A percentile compares a stretch with the other conserved stretches of the same genome.
Evolutionary conservation across 2,888 invertebrate species (phyloP).

Genomic region (Thyatira batis): DNA sequence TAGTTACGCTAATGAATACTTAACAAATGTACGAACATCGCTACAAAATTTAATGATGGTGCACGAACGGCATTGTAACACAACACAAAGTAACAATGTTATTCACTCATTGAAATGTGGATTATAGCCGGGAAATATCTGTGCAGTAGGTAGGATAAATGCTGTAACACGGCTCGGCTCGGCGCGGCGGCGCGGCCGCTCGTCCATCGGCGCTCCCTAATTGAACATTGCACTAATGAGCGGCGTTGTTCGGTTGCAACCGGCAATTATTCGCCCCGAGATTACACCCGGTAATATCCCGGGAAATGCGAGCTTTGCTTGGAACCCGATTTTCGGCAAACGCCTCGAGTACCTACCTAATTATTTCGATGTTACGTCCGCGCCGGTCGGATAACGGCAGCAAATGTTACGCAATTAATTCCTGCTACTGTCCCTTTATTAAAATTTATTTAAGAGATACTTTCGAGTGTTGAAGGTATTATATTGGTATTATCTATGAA

Average conservation of each 20-base stretch:
- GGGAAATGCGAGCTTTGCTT: constrained; percentile 59
- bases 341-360: constrained; percentile 39
- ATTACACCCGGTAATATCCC: constrained; percentile 67
- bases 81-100: constrained; percentile 39
- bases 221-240: constrained; percentile 81
- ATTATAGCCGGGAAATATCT: constrained; percentile 30
- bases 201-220: constrained; percentile 66
- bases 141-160: constrained; percentile 37
- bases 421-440: background rate
- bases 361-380: constrained; percentile 34
- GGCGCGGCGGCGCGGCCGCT: constrained; percentile 18
- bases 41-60: background rate
- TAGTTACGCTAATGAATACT: background rate
- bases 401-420: constrained; percentile 1
- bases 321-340: constrained; percentile 48
- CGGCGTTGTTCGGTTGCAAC: constrained; percentile 74
- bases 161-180: constrained; percentile 37
- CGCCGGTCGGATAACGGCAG: constrained; percentile 1
- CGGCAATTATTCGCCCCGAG: constrained; percentile 73
- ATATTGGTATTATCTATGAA: background rate
- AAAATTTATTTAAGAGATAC: background rate
- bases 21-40: background rate
- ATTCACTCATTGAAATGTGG: constrained; percentile 29
- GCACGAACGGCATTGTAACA: background rate
- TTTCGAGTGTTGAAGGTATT: background rate